A percentile compares a stretch with the other conserved stretches of the same genome.
Evolutionary conservation across 2,113 vertebrate species (phyloP).

Genomic region (Herpetotheres cachinnans): DNA sequence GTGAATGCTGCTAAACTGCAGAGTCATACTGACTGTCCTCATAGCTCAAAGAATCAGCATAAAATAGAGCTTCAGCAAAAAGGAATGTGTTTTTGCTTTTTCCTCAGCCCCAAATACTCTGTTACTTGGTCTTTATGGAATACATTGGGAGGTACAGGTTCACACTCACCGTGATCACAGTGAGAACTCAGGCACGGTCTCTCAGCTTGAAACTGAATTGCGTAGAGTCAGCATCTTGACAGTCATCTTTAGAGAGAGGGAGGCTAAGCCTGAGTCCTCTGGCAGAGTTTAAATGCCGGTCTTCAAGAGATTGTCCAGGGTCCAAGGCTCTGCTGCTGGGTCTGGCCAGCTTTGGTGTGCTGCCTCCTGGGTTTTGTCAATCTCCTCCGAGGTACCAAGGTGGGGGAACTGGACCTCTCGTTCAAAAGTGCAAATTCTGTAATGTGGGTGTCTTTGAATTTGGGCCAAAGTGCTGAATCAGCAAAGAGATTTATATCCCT

Average conservation of each 20-base stretch:
- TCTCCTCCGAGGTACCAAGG: rapidly evolving
- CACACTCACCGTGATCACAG: not conserved
- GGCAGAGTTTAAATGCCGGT: not conserved
- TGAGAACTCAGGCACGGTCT: not conserved
- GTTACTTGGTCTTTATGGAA: not conserved
- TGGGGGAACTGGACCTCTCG: not conserved
- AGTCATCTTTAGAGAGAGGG: not conserved
- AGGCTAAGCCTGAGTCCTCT: not conserved
- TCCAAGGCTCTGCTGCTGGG: not conserved
- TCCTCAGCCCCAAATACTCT: not conserved
- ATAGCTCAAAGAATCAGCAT: not conserved
- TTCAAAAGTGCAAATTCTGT: not conserved
- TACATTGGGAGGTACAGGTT: not conserved
- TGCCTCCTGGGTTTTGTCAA: not conserved
- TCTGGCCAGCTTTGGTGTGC: not conserved
- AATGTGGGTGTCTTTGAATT: not conserved
- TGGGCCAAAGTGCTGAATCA: not conserved
- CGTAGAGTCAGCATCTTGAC: not conserved
- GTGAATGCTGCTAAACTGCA: not conserved
- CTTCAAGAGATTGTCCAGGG: not conserved
- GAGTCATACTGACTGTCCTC: not conserved
- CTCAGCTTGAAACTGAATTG: not conserved
- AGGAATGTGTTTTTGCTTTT: not conserved
- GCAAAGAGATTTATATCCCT: not conserved
- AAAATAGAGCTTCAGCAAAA: not conserved